phyloP scores from a whole-genome alignment of 2,888 invertebrate genomes.

The Allacma fusca region DNA sequence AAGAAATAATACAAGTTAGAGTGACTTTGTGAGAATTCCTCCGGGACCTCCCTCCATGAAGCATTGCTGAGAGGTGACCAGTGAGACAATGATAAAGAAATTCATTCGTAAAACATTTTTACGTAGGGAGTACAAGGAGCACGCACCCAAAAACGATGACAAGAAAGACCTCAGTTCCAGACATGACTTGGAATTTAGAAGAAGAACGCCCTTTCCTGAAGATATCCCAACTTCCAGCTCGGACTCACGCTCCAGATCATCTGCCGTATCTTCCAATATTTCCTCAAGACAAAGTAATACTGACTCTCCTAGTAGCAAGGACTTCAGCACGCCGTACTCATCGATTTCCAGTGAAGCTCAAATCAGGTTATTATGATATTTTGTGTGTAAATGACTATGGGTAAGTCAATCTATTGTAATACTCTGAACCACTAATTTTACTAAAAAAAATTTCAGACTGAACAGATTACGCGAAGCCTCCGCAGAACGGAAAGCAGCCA shows the following conservation, averaged over 20 bases:
- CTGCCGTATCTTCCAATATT: conserved; percentile 3
- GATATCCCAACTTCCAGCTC: not conserved
- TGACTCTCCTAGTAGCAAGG: conserved; percentile 43
- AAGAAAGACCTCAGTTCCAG: conserved; percentile 61
- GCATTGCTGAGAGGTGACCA: no score
- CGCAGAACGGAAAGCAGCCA: conserved; percentile 34
- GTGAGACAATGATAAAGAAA: not conserved
- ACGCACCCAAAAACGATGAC: conserved; percentile 77
- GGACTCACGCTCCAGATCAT: not conserved
- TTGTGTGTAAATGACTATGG: no score
- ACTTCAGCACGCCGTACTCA: conserved; percentile 61
- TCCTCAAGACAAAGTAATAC: not conserved
- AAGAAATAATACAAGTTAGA: no score
- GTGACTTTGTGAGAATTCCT: no score
- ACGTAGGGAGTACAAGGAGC: conserved; percentile 85
- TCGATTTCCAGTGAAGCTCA: conserved; percentile 61
- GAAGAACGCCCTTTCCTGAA: not conserved
- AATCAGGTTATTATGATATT: conserved; percentile 53
- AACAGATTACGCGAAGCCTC: conserved; percentile 38
- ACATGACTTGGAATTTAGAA: conserved; percentile 67
- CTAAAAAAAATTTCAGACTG: conserved; percentile 32
- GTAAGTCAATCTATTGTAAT: no score
- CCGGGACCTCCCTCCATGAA: no score
- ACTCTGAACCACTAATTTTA: not conserved
- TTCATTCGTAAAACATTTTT: conserved; percentile 41